Conservation (phyloP, 64 coral and sea anemone species). For the Pocillopora damicornis region DNA sequence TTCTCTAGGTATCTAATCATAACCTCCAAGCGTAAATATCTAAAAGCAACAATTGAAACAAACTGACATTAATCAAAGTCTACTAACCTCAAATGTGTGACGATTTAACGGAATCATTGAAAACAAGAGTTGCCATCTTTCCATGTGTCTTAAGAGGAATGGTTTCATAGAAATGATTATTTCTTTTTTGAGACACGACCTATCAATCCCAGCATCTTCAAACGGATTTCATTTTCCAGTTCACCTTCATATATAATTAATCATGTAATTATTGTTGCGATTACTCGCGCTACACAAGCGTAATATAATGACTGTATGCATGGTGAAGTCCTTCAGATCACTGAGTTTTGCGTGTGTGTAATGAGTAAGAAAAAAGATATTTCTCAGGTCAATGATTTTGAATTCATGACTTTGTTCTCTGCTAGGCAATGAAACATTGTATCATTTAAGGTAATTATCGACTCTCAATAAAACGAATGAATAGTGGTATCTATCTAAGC, state of each 20-base stretch:
- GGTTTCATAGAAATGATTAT: background rate
- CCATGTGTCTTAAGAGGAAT: background rate
- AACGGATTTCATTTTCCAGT: background rate
- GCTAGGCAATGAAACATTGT: background rate
- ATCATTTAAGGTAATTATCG: background rate
- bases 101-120: too few relatives aligned
- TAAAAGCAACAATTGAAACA: background rate
- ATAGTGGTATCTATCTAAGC: too few relatives aligned
- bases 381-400: background rate
- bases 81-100: background rate
- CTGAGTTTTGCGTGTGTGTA: background rate
- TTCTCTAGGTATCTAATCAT: background rate
- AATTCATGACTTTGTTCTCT: background rate
- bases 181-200: background rate
- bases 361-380: background rate
- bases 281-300: background rate
- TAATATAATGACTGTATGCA: background rate
- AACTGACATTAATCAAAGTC: background rate
- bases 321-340: background rate
- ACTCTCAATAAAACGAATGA: background rate
- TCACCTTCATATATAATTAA: background rate
- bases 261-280: background rate
- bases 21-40: conserved; percentile 32
- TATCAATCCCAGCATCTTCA: background rate
- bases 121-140: too few relatives aligned